Percentiles rank a stretch among this genome's conserved stretches.
phyloP scores from a whole-genome alignment of 2,888 invertebrate genomes.

The Agelastica alni region DNA sequence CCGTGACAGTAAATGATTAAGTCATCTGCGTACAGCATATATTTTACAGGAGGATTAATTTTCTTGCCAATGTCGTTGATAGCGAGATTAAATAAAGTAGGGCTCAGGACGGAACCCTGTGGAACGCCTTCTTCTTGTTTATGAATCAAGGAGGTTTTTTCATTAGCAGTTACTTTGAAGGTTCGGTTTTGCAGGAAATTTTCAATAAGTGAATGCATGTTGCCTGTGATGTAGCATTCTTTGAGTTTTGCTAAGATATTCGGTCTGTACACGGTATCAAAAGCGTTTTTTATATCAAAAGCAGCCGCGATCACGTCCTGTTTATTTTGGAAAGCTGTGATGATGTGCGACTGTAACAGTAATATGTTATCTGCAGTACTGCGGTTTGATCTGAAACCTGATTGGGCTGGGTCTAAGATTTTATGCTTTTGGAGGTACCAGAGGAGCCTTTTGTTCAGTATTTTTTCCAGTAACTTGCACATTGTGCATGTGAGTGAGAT shows the following conservation, averaged over 20 bases:
- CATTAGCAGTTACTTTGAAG: not conserved
- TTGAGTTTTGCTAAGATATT: not conserved
- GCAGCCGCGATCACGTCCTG: not conserved
- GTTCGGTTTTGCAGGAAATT: not conserved
- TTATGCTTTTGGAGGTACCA: no score
- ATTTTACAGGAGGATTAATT: conserved; percentile 6
- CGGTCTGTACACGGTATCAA: not conserved
- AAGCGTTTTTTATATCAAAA: not conserved
- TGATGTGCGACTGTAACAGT: not conserved
- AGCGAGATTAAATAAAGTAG: not conserved
- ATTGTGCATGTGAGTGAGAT: no score
- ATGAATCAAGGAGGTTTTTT: not conserved
- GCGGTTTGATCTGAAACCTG: no score
- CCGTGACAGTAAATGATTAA: conserved; percentile 6
- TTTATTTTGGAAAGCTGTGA: not conserved
- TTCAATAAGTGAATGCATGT: not conserved
- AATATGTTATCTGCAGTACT: not conserved
- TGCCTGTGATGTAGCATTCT: not conserved
- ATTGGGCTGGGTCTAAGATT: no score
- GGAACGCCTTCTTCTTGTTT: not conserved
- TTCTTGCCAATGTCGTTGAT: conserved; percentile 2
- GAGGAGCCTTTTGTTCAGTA: no score
- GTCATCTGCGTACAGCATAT: conserved; percentile 3
- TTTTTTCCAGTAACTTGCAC: no score
- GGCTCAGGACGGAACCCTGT: conserved; percentile 4